phyloP scores from a whole-genome alignment of 1,140 invertebrate species.

The Sipha flava region DNA sequence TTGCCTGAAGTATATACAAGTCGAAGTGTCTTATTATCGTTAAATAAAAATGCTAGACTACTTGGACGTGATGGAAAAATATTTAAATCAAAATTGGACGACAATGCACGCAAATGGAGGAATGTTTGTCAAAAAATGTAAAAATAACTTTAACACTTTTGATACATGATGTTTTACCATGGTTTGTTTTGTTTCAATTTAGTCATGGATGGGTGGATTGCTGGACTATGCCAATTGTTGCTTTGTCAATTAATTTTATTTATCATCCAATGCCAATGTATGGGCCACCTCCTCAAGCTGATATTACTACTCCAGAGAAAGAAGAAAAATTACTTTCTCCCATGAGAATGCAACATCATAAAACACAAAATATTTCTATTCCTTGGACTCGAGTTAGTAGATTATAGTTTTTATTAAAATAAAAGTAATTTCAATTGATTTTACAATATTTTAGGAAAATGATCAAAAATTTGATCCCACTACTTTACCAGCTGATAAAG shows the following conservation, averaged over 20 bases:
- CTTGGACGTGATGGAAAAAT: constrained; percentile 63
- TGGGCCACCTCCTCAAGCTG: constrained; percentile 75
- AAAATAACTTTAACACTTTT: not conserved
- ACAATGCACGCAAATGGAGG: constrained; percentile 68
- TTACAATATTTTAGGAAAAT: constrained; percentile 46
- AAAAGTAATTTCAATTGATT: too few relatives aligned
- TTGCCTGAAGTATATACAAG: constrained; percentile 86
- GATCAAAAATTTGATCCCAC: constrained; percentile 76
- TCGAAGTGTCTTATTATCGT: constrained; percentile 67
- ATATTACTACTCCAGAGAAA: constrained; percentile 86
- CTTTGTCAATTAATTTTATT: constrained; percentile 78
- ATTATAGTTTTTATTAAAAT: too few relatives aligned
- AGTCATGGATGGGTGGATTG: constrained; percentile 87
- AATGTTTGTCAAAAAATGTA: constrained; percentile 68
- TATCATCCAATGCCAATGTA: constrained; percentile 85
- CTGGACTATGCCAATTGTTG: constrained; percentile 88
- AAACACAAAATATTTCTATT: constrained; percentile 11
- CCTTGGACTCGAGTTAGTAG: constrained; percentile 51
- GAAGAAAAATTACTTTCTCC: constrained; percentile 86
- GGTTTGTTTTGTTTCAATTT: not conserved
- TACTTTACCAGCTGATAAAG: constrained; percentile 70
- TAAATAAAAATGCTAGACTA: constrained; percentile 82
- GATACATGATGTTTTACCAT: not conserved
- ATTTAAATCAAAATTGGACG: constrained; percentile 38
- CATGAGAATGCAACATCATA: constrained; percentile 64